Base-by-base conservation (phyloP, 2,888 invertebrate species). In the Synergus gifuensis region DNA sequence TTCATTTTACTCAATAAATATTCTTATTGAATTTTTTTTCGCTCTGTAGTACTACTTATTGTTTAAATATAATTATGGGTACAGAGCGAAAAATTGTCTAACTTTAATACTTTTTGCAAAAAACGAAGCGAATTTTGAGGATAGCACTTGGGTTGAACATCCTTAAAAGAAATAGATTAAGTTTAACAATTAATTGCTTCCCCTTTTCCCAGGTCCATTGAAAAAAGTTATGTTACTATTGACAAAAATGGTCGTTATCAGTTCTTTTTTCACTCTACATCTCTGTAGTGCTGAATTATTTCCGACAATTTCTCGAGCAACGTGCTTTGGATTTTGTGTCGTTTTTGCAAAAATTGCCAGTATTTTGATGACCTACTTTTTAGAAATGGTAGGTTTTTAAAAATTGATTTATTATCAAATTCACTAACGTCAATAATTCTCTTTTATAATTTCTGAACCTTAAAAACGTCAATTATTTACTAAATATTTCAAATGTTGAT, bases 331-430 rank as follows among this genome's bases (percentile, higher is more conserved):
- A 42, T 85, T 93, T 12, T 94, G 94, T 86, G 91, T 93, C 2
- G 92, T 93, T 85, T 92, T 93, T 84, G 93, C 93, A 5, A 89
- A 93, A 82, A 88, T 93, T 16, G 94, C 94, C 1, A 93, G 92
- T 73, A 90, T 94, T 28, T 73, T 73, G 36, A 93, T 93, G 28
- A 93, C 93, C 14, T 92, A 93, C 84, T 82, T 91, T 62, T 84
- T 92, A 83, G 82, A 88, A 46, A 80, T 89, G 84, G 92, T 91
- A 84, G 83, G 88, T 77, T 83, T 49, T 46, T 54, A 9, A 76
- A 49, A 36, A 49, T 67, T 44, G 1, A 14, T 64, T 64, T 40
- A 40, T 40, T 36, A 16, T 67, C 14, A 22, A 18, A 40, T 7
- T 40, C 16, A 64, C 4, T 2, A 28, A n/a, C 4, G 9, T n/a